phyloP scores from a whole-genome alignment of 2,113 vertebrate genomes.

The Callocephalon fimbriatum region DNA sequence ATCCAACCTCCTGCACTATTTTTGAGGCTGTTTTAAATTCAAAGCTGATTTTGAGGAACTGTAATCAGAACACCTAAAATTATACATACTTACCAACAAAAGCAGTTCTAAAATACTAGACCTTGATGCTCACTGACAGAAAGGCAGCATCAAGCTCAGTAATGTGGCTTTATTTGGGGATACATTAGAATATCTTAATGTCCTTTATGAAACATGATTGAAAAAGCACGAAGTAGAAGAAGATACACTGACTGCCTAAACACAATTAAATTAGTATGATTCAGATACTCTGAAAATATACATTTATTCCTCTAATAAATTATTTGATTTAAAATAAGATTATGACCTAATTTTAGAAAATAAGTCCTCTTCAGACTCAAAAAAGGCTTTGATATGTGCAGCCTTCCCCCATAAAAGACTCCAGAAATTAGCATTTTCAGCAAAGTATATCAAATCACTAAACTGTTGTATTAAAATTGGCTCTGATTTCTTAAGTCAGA shows the following conservation, averaged over 20 bases:
- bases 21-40: not conserved
- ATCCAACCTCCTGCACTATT: not conserved
- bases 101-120: not conserved
- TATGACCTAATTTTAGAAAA: not conserved
- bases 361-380: not conserved
- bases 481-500: not conserved
- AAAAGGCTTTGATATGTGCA: not conserved
- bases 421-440: not conserved
- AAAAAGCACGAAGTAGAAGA: not conserved
- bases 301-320: not conserved
- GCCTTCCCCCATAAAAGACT: not conserved
- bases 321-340: not conserved
- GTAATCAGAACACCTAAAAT: conserved; percentile 10
- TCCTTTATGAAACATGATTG: not conserved
- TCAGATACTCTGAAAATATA: not conserved
- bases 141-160: not conserved
- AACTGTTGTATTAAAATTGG: not conserved
- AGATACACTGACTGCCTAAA: not conserved
- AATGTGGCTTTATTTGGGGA: not conserved
- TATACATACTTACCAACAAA: conserved; percentile 14
- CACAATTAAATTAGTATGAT: not conserved
- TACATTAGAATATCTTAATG: not conserved
- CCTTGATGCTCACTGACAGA: not conserved
- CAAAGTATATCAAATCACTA: not conserved
- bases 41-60: not conserved